Base-by-base conservation (phyloP, 2,113 vertebrate species). In the Mus pahari region DNA sequence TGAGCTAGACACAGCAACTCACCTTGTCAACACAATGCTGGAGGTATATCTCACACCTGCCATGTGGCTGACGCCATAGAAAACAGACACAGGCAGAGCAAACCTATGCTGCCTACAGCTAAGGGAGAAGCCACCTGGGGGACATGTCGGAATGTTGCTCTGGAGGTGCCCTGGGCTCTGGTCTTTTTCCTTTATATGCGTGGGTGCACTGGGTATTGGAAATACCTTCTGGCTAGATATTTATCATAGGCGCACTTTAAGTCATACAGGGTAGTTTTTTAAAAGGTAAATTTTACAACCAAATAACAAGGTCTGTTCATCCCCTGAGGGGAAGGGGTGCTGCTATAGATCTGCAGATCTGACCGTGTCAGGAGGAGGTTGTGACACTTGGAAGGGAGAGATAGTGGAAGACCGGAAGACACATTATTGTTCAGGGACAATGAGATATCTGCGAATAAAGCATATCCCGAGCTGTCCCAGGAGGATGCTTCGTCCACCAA, bases 21-120 rank as follows among this genome's bases (percentile, higher is more conserved):
- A 10, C 26, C 5, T 16, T 12, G 39, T 60, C 60, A 8, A 45
- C 60, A 45, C 39, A 28, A 14, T 36, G 2, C 36, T 17, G 12
- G 9, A 12, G 0, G 17, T 19, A 14, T 1, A 2, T 24, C 20
- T 75, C 36, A 36, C 0, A 2, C 11, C 39, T 7, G 1, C 5
- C 1, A 0, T 12, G 0, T 31, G 28, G 28, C 0, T 42, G 36
- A 13, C 2, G 14, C 42, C 33, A 28, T 3, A 45, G 1, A 11
- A 48, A 42, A 16, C 83, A 60, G 28, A 66, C 11, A 45, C 3
- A 86, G 36, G 24, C 42, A 87, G 33, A 50, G n/a, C 3, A 1
- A 42, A 12, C 0, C 28, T 64, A 4, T 12, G 17, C 31, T 36
- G 28, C 6, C 22, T 3, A 24, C 62, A 58, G 48, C 62, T 9